phyloP scores from a whole-genome alignment of 2,888 invertebrate genomes.

The Drosophila borealis region DNA sequence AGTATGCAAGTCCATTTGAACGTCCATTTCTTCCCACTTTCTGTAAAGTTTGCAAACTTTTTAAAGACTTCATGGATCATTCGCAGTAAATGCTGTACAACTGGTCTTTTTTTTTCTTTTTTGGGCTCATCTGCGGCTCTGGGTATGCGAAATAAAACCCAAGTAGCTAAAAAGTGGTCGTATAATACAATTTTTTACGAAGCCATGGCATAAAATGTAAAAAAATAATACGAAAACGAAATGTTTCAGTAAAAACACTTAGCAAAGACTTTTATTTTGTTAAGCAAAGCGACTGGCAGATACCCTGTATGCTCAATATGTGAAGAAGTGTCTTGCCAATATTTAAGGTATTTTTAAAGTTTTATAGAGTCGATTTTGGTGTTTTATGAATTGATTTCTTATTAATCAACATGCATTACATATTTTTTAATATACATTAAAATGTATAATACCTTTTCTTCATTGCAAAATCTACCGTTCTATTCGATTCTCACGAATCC shows the following conservation, averaged over 20 bases:
- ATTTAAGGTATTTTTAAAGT: too few species aligned
- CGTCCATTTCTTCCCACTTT: neutral
- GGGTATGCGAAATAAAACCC: slow-evolving; percentile 13
- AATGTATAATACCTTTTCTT: too few species aligned
- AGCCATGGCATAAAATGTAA: slow-evolving; percentile 32
- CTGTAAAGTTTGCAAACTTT: neutral
- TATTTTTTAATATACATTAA: too few species aligned
- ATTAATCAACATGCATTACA: too few species aligned
- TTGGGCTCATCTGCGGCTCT: neutral
- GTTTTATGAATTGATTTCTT: too few species aligned
- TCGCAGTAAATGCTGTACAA: neutral
- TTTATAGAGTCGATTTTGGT: too few species aligned
- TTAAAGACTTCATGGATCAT: slow-evolving; percentile 7
- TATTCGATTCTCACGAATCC: neutral
- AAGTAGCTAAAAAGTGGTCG: slow-evolving; percentile 36
- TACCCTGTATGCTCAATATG: neutral
- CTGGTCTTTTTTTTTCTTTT: neutral
- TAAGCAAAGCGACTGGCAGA: neutral
- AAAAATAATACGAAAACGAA: slow-evolving; percentile 37
- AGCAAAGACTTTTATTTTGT: neutral
- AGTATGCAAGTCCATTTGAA: slow-evolving; percentile 21
- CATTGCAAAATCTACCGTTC: neutral
- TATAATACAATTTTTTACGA: slow-evolving; percentile 46
- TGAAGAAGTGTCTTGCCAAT: too few species aligned
- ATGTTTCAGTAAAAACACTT: slow-evolving; percentile 37